Conservation (phyloP, 2,113 vertebrate species). For the Eulemur rufifrons region DNA sequence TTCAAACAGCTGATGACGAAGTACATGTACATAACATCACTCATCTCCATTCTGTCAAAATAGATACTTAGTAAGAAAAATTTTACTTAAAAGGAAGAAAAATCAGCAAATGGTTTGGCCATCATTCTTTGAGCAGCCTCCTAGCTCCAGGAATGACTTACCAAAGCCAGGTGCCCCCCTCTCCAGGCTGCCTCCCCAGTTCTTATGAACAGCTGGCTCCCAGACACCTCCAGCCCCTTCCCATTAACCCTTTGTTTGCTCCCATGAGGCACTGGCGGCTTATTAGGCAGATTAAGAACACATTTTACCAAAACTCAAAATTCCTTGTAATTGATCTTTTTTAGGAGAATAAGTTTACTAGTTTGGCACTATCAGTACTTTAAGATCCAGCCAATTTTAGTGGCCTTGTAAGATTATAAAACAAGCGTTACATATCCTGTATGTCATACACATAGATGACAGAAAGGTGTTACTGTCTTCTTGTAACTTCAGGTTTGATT, state of each 20-base stretch:
- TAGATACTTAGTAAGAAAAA: background rate
- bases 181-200: background rate
- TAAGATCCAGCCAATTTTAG: background rate
- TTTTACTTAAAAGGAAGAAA: background rate
- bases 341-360: background rate
- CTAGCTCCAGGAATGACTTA: background rate
- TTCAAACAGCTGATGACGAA: background rate
- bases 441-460: background rate
- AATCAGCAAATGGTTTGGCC: background rate
- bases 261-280: background rate
- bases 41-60: background rate
- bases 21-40: background rate
- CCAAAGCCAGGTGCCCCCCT: background rate
- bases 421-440: background rate
- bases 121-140: background rate
- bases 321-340: background rate
- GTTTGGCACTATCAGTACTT: background rate
- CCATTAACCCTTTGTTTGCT: background rate
- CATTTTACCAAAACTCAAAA: background rate
- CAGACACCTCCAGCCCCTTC: background rate
- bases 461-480: background rate
- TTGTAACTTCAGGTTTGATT: constrained; percentile 88
- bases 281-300: background rate
- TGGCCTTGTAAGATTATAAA: background rate
- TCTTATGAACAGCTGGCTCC: background rate